These are phyloP conservation scores for Anthrax anthrax DNA, from an alignment of 2,888 invertebrate species.

Conservation along the genomic window DNA sequence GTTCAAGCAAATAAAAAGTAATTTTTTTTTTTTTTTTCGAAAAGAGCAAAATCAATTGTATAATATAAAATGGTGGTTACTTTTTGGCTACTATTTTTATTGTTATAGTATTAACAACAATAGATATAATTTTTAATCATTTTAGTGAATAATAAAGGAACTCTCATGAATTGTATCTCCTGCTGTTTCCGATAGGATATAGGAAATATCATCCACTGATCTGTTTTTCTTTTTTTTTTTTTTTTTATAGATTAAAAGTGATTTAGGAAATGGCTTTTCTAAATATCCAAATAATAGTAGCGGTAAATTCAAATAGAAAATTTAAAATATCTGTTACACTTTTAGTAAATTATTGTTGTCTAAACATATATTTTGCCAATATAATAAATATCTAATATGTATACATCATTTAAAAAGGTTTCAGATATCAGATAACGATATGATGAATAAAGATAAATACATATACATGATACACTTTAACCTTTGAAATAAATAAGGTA, in stretches of 20 bases:
- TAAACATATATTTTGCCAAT: conserved; percentile 12
- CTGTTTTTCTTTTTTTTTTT: neutral
- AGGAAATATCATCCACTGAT: conserved; percentile 2
- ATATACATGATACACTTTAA: too few species aligned
- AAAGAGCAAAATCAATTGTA: neutral
- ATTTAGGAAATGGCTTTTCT: neutral
- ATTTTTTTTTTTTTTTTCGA: neutral
- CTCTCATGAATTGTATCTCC: neutral
- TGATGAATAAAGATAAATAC: too few species aligned
- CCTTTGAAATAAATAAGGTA: too few species aligned
- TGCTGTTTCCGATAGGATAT: neutral
- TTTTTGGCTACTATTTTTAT: too few species aligned
- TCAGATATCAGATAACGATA: too few species aligned
- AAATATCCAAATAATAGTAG: conserved; percentile 10
- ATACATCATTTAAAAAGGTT: too few species aligned
- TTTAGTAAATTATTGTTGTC: conserved; percentile 14
- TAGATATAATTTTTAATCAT: too few species aligned
- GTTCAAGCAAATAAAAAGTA: too few species aligned
- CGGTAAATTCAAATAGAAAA: conserved; percentile 5
- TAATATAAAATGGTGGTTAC: conserved; percentile 4
- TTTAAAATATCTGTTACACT: conserved; percentile 11
- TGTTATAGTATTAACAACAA: too few species aligned
- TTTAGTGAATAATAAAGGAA: neutral
- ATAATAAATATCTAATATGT: too few species aligned
- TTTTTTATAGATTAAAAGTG: neutral